phyloP scores from a whole-genome alignment of 2,888 invertebrate species.

The Acleris emargana region DNA sequence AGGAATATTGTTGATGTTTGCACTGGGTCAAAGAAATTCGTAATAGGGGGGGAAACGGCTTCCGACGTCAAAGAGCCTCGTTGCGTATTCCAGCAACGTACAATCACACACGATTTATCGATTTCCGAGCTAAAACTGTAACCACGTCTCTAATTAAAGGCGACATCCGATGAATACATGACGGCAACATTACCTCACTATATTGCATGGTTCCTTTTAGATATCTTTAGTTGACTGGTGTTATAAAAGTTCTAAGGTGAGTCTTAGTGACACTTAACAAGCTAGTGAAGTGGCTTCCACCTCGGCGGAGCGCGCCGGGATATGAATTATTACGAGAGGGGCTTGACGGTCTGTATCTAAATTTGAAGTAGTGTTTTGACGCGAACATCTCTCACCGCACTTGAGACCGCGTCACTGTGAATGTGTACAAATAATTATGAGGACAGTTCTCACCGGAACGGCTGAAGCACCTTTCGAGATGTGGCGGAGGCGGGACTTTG shows the following conservation, averaged over 20 bases:
- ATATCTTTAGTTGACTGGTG: constrained; percentile 48
- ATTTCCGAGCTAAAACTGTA: constrained; percentile 64
- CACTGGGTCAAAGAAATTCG: constrained; percentile 39
- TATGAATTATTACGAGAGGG: constrained; percentile 67
- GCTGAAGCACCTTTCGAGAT: constrained; percentile 57
- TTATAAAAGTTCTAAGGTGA: constrained; percentile 66
- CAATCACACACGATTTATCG: constrained; percentile 68
- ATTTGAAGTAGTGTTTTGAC: constrained; percentile 68
- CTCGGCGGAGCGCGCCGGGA: constrained; percentile 53
- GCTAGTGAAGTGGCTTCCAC: constrained; percentile 65
- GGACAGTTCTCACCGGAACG: constrained; percentile 71
- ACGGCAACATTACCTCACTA: constrained; percentile 35
- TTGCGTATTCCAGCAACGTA: constrained; percentile 57
- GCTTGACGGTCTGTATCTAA: constrained; percentile 57
- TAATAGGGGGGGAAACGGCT: constrained; percentile 34
- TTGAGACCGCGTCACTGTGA: constrained; percentile 41
- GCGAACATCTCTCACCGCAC: constrained; percentile 52
- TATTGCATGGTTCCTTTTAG: constrained; percentile 15
- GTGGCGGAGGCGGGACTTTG: constrained; percentile 32
- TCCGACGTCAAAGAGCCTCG: constrained; percentile 45
- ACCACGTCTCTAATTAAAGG: constrained; percentile 64
- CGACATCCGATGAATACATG: constrained; percentile 50
- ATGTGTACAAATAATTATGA: constrained; percentile 48
- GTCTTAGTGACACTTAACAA: constrained; percentile 65
- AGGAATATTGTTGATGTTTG: constrained; percentile 3